A percentile compares a stretch with the other conserved stretches of the same genome.
Conservation (phyloP, 2,888 invertebrate species). For the Dryadula phaetusa region DNA sequence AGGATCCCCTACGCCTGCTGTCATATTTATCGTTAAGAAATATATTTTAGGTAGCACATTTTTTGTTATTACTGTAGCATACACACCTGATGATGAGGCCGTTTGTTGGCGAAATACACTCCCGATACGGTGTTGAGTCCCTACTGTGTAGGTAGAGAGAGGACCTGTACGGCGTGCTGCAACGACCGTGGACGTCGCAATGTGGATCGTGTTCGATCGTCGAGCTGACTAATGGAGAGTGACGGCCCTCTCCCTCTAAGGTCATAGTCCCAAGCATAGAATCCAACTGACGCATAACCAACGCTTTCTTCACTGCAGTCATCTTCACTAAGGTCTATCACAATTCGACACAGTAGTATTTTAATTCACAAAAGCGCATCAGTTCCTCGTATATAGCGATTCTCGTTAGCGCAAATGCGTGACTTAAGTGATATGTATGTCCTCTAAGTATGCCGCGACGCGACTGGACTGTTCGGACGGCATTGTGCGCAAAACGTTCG, state of each 20-base stretch:
- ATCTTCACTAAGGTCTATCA: constrained; percentile 60
- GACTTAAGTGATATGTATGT: constrained; percentile 77
- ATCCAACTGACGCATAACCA: constrained; percentile 89
- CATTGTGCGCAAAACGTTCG: constrained; percentile 78
- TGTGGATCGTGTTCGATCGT: constrained; percentile 85
- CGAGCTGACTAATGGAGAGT: constrained; percentile 75
- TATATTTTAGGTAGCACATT: constrained; percentile 23
- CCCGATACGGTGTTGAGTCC: constrained; percentile 79
- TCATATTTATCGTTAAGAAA: constrained; percentile 34
- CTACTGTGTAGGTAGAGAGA: constrained; percentile 77
- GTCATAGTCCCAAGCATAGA: constrained; percentile 88
- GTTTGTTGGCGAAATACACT: constrained; percentile 76
- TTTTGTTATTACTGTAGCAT: constrained; percentile 35
- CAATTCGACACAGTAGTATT: constrained; percentile 49
- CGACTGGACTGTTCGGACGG: constrained; percentile 78
- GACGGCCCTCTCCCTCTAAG: constrained; percentile 80
- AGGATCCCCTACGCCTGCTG: constrained; percentile 84
- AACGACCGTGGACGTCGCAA: constrained; percentile 89
- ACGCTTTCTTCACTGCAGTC: constrained; percentile 85
- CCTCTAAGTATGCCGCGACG: constrained; percentile 79
- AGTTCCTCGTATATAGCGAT: constrained; percentile 37
- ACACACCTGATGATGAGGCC: constrained; percentile 78
- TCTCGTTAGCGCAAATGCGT: constrained; percentile 52
- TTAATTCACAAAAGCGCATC: constrained; percentile 58
- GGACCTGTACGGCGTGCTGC: constrained; percentile 73